phyloP scores from a whole-genome alignment of 1,140 invertebrate genomes.

The Solen grandis region DNA sequence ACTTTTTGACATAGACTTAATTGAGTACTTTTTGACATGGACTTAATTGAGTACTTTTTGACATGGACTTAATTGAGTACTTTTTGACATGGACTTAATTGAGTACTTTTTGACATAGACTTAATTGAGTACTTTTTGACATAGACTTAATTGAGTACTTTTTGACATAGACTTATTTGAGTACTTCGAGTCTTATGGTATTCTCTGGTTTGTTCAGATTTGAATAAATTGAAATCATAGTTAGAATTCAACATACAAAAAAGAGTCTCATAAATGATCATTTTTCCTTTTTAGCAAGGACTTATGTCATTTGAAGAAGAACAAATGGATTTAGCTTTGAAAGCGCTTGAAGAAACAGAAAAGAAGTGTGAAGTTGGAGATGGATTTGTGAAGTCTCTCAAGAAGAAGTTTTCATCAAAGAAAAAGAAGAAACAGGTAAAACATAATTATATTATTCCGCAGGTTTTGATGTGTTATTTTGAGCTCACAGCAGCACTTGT shows the following conservation, averaged over 20 bases:
- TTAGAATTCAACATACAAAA: neutral
- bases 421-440: conserved; percentile 69
- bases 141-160: neutral
- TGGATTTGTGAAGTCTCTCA: conserved; percentile 72
- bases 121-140: neutral
- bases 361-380: conserved; percentile 82
- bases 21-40: no score
- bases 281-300: conserved; percentile 83
- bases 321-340: conserved; percentile 84
- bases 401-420: conserved; percentile 71
- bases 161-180: conserved; percentile 54
- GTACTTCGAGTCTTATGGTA: neutral
- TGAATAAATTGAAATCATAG: neutral
- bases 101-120: conserved; percentile 81
- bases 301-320: conserved; percentile 88
- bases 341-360: conserved; percentile 85
- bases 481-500: no score
- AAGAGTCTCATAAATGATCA: neutral
- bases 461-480: no score
- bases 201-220: neutral
- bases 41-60: no score
- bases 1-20: no score
- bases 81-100: no score
- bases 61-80: no score
- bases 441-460: no score